These are phyloP conservation scores for Lithophane semibrunnea DNA, from an alignment of 2,888 invertebrate species.

Conservation along the genomic window DNA sequence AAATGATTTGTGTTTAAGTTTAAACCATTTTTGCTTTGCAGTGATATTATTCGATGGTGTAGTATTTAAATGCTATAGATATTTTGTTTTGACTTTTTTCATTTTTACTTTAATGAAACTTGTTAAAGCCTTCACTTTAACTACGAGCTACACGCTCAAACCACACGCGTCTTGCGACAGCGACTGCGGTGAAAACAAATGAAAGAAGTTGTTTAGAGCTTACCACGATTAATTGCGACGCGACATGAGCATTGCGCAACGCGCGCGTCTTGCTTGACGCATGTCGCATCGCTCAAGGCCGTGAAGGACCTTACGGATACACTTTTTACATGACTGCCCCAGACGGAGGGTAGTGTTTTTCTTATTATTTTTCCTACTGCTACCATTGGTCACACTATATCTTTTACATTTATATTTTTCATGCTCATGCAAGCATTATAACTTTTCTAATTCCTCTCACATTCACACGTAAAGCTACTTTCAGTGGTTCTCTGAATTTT, in stretches of 20 bases:
- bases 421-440: constrained; percentile 15
- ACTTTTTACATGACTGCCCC: neutral
- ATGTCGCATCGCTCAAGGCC: neutral
- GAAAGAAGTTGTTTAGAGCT: too few relatives aligned
- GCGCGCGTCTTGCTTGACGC: neutral
- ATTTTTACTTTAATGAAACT: too few relatives aligned
- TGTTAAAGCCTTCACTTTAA: too few relatives aligned
- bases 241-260: too few relatives aligned
- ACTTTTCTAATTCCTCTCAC: neutral
- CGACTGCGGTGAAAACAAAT: too few relatives aligned
- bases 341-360: neutral
- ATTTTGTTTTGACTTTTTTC: too few relatives aligned
- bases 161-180: too few relatives aligned
- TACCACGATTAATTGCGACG: too few relatives aligned
- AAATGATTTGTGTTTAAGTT: neutral
- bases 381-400: neutral
- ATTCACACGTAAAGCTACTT: constrained; percentile 9
- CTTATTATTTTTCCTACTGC: neutral
- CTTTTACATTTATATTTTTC: neutral
- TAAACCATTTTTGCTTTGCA: too few relatives aligned
- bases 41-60: too few relatives aligned
- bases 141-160: too few relatives aligned
- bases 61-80: too few relatives aligned
- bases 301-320: neutral
- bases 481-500: constrained; percentile 8